These are phyloP conservation scores for Pogoniulus pusillus DNA, from an alignment of 2,797 vertebrate species.

Conservation along the genomic window DNA sequence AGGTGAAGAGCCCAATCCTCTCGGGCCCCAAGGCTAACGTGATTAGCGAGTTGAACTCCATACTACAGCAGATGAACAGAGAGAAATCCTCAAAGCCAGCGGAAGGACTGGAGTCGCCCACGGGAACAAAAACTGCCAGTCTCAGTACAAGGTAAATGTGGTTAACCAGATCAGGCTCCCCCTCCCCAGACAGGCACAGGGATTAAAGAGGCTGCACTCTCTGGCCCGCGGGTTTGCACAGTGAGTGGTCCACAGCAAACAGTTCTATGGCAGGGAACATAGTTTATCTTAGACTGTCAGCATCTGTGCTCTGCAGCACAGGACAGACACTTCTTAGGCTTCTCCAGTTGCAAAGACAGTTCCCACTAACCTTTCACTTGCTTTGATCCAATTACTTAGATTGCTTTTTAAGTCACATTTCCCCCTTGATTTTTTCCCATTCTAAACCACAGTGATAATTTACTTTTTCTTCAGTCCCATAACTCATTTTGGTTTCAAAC, in stretches of 20 bases:
- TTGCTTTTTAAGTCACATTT: background rate
- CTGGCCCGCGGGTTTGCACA: background rate
- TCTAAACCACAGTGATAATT: background rate
- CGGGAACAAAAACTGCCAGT: constrained; percentile 82
- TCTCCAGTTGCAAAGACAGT: background rate
- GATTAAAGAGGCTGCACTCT: background rate
- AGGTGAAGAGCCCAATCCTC: constrained; percentile 88
- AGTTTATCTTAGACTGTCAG: background rate
- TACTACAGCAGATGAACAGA: constrained; percentile 96
- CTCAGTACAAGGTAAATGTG: constrained; percentile 88
- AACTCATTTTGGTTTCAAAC: background rate
- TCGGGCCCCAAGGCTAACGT: constrained; percentile 93
- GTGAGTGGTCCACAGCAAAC: background rate
- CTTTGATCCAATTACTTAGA: background rate
- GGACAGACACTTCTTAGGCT: background rate
- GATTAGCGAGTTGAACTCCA: constrained; percentile 96
- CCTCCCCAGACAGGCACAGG: background rate
- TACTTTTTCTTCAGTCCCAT: background rate
- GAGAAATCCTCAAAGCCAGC: constrained; percentile 87
- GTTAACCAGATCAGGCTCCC: background rate
- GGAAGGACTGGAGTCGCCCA: constrained; percentile 86
- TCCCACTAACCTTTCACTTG: background rate
- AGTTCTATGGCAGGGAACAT: background rate
- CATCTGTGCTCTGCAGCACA: background rate
- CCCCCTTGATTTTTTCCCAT: background rate